These are phyloP conservation scores for Rhinophrynus dorsalis DNA, from an alignment of 2,797 vertebrate species.

Conservation along the genomic window DNA sequence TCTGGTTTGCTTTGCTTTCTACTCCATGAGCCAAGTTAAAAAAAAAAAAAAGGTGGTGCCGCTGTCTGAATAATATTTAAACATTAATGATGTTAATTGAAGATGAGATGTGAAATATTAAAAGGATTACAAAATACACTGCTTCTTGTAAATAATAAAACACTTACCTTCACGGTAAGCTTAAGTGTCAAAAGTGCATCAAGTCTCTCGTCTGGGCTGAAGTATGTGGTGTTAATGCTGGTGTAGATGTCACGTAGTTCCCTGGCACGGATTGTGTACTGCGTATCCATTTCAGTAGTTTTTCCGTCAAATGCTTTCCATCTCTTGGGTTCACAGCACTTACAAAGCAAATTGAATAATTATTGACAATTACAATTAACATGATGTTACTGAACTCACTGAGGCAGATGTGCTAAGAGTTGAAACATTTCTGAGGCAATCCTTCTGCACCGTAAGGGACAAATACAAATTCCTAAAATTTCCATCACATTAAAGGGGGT, in stretches of 20 bases:
- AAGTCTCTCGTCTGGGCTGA: slow-evolving; percentile 72
- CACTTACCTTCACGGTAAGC: slow-evolving; percentile 78
- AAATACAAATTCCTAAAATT: no score
- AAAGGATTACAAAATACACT: neutral
- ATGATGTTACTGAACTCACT: neutral
- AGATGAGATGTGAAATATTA: neutral
- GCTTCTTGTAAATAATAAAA: no score
- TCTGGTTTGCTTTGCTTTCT: no score
- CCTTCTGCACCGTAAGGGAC: no score
- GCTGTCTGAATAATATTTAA: no score
- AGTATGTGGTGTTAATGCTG: slow-evolving; percentile 60
- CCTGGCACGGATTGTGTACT: slow-evolving; percentile 74
- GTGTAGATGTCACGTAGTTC: slow-evolving; percentile 82
- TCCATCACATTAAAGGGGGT: no score
- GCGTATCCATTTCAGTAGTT: slow-evolving; percentile 79
- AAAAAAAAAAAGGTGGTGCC: no score
- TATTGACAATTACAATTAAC: slow-evolving; percentile 43
- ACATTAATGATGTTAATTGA: neutral
- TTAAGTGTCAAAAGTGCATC: slow-evolving; percentile 77
- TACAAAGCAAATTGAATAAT: slow-evolving; percentile 54
- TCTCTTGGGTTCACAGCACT: slow-evolving; percentile 79
- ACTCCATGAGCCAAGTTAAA: no score
- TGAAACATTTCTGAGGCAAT: no score
- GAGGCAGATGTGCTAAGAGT: no score
- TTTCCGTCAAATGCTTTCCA: slow-evolving; percentile 79